A percentile compares a stretch with the other conserved stretches of the same genome.
Evolutionary conservation across 2,113 vertebrate species (phyloP).

Genomic region (Etheostoma spectabile): DNA sequence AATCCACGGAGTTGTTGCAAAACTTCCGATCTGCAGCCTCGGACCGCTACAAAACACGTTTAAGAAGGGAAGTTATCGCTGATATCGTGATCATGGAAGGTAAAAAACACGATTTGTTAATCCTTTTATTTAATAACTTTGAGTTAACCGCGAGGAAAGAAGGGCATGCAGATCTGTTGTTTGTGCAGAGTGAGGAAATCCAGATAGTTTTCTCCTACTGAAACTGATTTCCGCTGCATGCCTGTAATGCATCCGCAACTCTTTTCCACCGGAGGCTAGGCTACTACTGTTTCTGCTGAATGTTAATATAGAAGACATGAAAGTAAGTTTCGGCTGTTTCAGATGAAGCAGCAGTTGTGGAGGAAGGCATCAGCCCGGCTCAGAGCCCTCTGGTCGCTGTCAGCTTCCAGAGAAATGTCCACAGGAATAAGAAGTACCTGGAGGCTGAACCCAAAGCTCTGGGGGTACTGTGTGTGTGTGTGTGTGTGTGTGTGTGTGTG

Average conservation of each 20-base stretch:
- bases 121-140: no score
- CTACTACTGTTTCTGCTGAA: no score
- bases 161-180: background rate
- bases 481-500: no score
- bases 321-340: background rate
- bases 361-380: background rate
- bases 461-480: slow-evolving; percentile 66
- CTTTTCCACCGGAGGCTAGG: background rate
- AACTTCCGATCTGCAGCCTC: background rate
- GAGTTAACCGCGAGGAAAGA: background rate
- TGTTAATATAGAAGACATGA: background rate
- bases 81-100: slow-evolving; percentile 44
- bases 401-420: slow-evolving; percentile 72
- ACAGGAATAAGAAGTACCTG: slow-evolving; percentile 77
- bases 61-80: fast-evolving
- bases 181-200: slow-evolving; percentile 22
- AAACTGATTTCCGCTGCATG: background rate
- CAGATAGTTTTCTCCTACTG: slow-evolving; percentile 38
- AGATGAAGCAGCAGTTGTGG: slow-evolving; percentile 48
- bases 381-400: slow-evolving; percentile 70
- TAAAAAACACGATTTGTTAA: slow-evolving; percentile 20
- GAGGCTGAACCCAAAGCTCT: slow-evolving; percentile 83
- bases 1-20: slow-evolving; percentile 11
- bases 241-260: background rate
- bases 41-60: background rate